Evolutionary conservation across 2,888 invertebrate genomes (phyloP).

Genomic region (Megaustenia siamemsis): DNA sequence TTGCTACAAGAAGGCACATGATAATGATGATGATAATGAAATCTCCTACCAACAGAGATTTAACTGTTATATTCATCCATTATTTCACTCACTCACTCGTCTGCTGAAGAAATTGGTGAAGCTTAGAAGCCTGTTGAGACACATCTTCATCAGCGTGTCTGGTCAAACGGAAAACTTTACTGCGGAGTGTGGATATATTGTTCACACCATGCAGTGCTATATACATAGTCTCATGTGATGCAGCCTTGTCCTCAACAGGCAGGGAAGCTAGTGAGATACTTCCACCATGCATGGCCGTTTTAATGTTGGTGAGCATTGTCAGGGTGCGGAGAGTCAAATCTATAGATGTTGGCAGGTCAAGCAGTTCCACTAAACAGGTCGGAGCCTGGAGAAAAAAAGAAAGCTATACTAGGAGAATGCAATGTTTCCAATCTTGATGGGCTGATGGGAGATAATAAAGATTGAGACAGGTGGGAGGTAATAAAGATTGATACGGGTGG

Average conservation of each 20-base stretch:
- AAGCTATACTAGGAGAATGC: too few relatives aligned
- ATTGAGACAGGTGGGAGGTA: too few relatives aligned
- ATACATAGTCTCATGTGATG: slow-evolving; percentile 83
- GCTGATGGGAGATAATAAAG: too few relatives aligned
- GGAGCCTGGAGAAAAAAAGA: slow-evolving; percentile 80
- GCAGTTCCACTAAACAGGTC: slow-evolving; percentile 80
- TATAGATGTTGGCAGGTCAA: slow-evolving; percentile 80
- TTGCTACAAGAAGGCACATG: neutral
- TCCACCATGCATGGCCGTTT: slow-evolving; percentile 79
- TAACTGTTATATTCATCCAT: neutral
- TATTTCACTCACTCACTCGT: neutral
- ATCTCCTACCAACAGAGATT: neutral
- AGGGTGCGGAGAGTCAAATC: slow-evolving; percentile 81
- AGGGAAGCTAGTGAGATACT: slow-evolving; percentile 81
- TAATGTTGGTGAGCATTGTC: slow-evolving; percentile 82
- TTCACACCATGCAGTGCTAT: slow-evolving; percentile 71
- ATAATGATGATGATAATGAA: neutral
- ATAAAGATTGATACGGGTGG: too few relatives aligned
- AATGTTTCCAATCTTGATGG: too few relatives aligned
- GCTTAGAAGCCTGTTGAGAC: slow-evolving; percentile 70
- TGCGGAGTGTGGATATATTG: slow-evolving; percentile 66
- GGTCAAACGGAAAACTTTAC: slow-evolving; percentile 75
- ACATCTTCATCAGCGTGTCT: slow-evolving; percentile 73
- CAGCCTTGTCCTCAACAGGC: slow-evolving; percentile 82
- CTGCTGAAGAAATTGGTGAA: slow-evolving; percentile 64